These are phyloP conservation scores for Helarctos malayanus DNA, from an alignment of 2,797 vertebrate genomes.

Conservation along the genomic window DNA sequence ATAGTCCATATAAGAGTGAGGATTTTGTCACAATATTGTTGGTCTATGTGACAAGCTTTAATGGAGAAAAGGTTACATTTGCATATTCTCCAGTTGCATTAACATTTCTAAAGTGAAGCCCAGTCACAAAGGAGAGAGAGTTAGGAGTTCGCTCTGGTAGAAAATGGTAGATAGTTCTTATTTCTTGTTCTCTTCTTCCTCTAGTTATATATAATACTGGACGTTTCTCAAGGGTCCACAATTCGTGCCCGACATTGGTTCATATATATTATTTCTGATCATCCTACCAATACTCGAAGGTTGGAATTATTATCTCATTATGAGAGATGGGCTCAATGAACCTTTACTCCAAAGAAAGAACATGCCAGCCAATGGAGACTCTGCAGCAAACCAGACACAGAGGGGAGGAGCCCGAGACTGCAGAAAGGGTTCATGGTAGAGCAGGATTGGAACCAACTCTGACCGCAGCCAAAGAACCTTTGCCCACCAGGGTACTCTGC, in stretches of 20 bases:
- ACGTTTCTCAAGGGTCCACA: slow-evolving; percentile 38
- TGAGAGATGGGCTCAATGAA: background rate
- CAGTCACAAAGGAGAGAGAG: slow-evolving; percentile 41
- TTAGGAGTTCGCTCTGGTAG: background rate
- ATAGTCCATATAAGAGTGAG: slow-evolving; percentile 60
- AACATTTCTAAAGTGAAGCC: slow-evolving; percentile 73
- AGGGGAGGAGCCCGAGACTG: background rate
- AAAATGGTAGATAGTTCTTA: slow-evolving; percentile 23
- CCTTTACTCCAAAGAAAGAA: too few species aligned
- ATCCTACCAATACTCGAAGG: background rate
- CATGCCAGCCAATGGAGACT: background rate
- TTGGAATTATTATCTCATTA: background rate
- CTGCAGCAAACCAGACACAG: background rate
- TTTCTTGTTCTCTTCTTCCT: background rate
- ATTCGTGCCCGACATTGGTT: background rate
- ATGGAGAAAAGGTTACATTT: slow-evolving; percentile 84
- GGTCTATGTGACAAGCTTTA: slow-evolving; percentile 70
- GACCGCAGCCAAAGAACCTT: background rate
- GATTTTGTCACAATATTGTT: slow-evolving; percentile 78
- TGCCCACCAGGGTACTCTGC: background rate
- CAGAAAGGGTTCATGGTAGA: background rate
- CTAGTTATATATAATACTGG: slow-evolving; percentile 8
- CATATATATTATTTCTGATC: background rate
- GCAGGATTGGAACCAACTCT: background rate
- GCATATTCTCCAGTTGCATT: slow-evolving; percentile 71